Evolutionary conservation across 2,888 invertebrate genomes (phyloP), one percentile per base, ranked within the genome.

Genomic region (Cosmia trapezina): DNA sequence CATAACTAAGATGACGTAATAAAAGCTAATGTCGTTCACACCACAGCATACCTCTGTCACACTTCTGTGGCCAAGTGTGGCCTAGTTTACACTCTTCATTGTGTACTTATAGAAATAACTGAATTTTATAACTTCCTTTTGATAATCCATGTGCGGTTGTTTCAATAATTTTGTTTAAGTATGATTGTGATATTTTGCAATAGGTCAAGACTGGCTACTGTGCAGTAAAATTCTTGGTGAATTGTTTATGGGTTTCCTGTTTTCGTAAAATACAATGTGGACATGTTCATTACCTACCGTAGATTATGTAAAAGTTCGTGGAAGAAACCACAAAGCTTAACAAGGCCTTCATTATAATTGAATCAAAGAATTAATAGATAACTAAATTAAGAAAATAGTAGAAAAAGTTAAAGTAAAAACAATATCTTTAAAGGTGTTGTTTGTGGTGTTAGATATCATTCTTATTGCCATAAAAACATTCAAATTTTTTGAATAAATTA

Each of bases 11-110:
- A n/a, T 83, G 84, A 75, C 43, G 71, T 73, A 77, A 86, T 63
- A 70, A 69, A 78, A 80, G 62, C 64, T 81, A 69, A 77, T 62
- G 69, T 64, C 77, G 71, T 73, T 78, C 73, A 80, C 62, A 82
- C 65, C 76, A 66, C 68, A 60, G 47, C 68, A 53, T 9, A 62
- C 47, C 61, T 74, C 68, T 59, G 49, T 56, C 69, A 49, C 45
- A 54, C 17, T 37, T 51, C 80, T 53, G 56, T 73, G 77, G 47
- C 86, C 71, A 53, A 69, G 51, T 80, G 49, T 73, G 80, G 45
- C 86, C 75, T 53, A 70, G 56, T 76, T 69, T 53, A 53, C 61
- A 45, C 54, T 68, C 33, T 64, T 78, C 65, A 28, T 17, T 71
- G 59, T 64, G 70, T 74, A 63, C 14, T 56, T 56, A 76, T 14